Percentiles rank a stretch among this genome's conserved stretches.
These are phyloP conservation scores for Melanaphis sacchari DNA, from an alignment of 1,140 invertebrate genomes.

Conservation along the genomic window DNA sequence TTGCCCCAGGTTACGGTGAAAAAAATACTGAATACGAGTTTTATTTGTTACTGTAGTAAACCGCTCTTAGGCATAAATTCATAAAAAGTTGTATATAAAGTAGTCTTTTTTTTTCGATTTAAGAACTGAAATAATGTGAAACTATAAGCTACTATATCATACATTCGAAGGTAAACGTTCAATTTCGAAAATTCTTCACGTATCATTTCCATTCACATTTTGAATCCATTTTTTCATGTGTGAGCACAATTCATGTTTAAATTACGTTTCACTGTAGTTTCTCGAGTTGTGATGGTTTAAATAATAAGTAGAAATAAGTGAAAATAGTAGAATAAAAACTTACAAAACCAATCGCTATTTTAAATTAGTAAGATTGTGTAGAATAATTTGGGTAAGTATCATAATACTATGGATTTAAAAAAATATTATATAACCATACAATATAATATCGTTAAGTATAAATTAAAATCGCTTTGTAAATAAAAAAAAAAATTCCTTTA, in stretches of 20 bases:
- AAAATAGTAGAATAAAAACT: neutral
- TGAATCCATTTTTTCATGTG: neutral
- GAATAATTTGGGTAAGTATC: neutral
- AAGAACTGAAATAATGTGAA: neutral
- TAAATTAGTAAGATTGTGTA: neutral
- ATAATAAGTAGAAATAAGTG: neutral
- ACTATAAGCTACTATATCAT: neutral
- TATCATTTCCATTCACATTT: neutral
- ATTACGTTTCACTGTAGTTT: neutral
- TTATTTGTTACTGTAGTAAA: neutral
- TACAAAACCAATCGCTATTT: neutral
- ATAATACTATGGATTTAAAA: neutral
- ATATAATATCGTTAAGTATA: neutral
- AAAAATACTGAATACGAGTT: neutral
- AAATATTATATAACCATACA: too few species aligned
- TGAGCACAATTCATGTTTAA: neutral
- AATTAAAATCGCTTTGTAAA: neutral
- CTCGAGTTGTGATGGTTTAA: neutral
- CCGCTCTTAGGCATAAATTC: slow-evolving; percentile 5
- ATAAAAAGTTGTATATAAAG: slow-evolving; percentile 23
- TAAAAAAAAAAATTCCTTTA: neutral
- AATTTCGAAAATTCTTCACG: neutral
- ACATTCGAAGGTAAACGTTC: neutral
- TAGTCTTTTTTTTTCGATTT: neutral
- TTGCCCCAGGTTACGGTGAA: neutral